A percentile compares a stretch with the other conserved stretches of the same genome.
These are phyloP conservation scores for Magallana angulata DNA, from an alignment of 1,140 invertebrate species.

Conservation along the genomic window DNA sequence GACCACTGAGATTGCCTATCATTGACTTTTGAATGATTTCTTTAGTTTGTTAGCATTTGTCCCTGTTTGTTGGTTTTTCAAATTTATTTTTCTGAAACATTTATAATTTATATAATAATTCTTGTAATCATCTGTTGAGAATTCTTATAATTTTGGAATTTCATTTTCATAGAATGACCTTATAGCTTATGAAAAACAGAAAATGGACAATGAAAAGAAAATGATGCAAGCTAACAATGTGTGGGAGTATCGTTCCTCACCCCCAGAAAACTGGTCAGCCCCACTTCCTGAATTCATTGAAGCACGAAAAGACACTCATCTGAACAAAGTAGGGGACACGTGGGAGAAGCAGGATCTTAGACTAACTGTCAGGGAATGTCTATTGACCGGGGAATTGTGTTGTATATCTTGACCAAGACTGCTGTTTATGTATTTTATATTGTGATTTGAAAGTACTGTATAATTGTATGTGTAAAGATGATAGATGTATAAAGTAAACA, in stretches of 20 bases:
- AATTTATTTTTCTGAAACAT: too few relatives aligned
- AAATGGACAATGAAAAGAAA: conserved; percentile 14
- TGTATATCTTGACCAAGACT: not conserved
- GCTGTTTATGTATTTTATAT: too few relatives aligned
- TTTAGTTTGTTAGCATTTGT: too few relatives aligned
- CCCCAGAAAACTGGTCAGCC: conserved; percentile 50
- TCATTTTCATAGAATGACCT: conserved; percentile 31
- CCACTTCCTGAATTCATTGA: conserved; percentile 48
- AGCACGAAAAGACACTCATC: conserved; percentile 25
- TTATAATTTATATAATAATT: too few relatives aligned
- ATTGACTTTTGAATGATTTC: too few relatives aligned
- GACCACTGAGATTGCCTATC: too few relatives aligned
- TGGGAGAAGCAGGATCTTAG: conserved; percentile 21
- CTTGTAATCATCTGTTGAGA: too few relatives aligned
- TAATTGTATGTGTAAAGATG: too few relatives aligned
- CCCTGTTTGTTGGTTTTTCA: too few relatives aligned
- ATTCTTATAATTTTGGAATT: too few relatives aligned
- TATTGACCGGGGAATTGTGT: not conserved
- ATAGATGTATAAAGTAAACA: too few relatives aligned
- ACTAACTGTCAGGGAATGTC: not conserved
- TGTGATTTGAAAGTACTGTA: too few relatives aligned
- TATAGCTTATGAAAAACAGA: conserved; percentile 39
- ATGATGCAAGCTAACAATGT: conserved; percentile 33
- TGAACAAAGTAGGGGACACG: not conserved
- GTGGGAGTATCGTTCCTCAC: conserved; percentile 48